Evolutionary conservation across 1,140 invertebrate genomes (phyloP).

Genomic region (Drosophila chauvacae): DNA sequence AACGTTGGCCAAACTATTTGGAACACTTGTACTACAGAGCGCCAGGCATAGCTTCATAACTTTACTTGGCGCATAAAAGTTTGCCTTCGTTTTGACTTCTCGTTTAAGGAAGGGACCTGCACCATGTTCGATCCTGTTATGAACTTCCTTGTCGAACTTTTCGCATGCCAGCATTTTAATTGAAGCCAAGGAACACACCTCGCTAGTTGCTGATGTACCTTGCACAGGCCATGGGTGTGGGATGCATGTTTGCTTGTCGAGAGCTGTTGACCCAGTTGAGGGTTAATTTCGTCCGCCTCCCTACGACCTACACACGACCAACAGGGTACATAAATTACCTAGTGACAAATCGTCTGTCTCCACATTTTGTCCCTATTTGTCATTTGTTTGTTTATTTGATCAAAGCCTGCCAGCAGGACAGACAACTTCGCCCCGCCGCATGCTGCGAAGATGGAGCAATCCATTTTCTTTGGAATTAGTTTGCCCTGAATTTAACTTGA

Average conservation of each 20-base stretch:
- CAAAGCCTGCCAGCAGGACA: conserved; percentile 68
- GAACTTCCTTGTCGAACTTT: conserved; percentile 59
- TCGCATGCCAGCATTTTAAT: conserved; percentile 64
- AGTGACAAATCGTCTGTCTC: conserved; percentile 75
- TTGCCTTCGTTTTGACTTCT: conserved; percentile 13
- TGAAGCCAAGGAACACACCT: conserved; percentile 58
- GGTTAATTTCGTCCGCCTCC: conserved; percentile 8
- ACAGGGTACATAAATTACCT: conserved; percentile 53
- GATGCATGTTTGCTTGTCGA: conserved; percentile 17
- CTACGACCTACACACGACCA: background rate
- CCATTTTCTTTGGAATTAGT: conserved; percentile 10
- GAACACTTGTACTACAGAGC: conserved; percentile 9
- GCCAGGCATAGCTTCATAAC: background rate
- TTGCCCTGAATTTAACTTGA: background rate
- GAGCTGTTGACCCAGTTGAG: conserved; percentile 51
- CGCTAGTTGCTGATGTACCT: background rate
- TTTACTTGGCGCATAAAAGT: conserved; percentile 14
- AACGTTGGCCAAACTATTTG: conserved; percentile 42
- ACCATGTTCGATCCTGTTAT: conserved; percentile 35
- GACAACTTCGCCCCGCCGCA: conserved; percentile 22
- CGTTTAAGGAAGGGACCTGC: background rate
- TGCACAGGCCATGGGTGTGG: conserved; percentile 7
- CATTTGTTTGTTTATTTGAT: conserved; percentile 70
- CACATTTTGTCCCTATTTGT: conserved; percentile 63
- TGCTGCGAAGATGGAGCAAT: conserved; percentile 29